Conservation (phyloP, 2,797 vertebrate genomes). For the Pantherophis alleghaniensis region DNA sequence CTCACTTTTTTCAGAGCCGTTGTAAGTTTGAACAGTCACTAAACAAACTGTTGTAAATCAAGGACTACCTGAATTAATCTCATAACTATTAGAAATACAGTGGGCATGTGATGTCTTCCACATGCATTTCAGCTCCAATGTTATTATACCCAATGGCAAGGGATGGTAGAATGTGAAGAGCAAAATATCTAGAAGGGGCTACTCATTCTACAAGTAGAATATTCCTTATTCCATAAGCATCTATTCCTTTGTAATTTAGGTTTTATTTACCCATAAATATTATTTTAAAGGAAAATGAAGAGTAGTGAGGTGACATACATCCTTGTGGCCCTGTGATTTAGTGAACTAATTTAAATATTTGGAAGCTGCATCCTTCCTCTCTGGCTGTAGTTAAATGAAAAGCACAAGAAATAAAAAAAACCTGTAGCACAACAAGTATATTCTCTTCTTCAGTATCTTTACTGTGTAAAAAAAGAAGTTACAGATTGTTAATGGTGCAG, state of each 20-base stretch:
- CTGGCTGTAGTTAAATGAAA: background rate
- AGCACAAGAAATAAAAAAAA: background rate
- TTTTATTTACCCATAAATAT: background rate
- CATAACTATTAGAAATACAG: background rate
- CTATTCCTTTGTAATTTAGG: background rate
- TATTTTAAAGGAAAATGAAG: background rate
- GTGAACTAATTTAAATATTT: background rate
- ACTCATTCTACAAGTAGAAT: background rate
- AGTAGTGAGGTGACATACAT: background rate
- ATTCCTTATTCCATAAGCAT: background rate
- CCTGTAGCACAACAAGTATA: background rate
- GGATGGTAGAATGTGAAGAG: background rate
- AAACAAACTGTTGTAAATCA: too few relatives aligned
- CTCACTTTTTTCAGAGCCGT: too few relatives aligned
- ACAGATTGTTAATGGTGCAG: background rate
- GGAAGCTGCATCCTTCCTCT: background rate
- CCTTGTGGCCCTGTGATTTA: background rate
- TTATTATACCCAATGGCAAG: background rate
- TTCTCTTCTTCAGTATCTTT: background rate
- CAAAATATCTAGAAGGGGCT: background rate
- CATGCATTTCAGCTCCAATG: background rate
- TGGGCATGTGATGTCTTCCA: background rate
- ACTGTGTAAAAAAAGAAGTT: background rate
- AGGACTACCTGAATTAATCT: background rate
- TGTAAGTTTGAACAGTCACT: too few relatives aligned